Base-by-base conservation (phyloP, 2,888 invertebrate genomes). In the Nysson spinosus region DNA sequence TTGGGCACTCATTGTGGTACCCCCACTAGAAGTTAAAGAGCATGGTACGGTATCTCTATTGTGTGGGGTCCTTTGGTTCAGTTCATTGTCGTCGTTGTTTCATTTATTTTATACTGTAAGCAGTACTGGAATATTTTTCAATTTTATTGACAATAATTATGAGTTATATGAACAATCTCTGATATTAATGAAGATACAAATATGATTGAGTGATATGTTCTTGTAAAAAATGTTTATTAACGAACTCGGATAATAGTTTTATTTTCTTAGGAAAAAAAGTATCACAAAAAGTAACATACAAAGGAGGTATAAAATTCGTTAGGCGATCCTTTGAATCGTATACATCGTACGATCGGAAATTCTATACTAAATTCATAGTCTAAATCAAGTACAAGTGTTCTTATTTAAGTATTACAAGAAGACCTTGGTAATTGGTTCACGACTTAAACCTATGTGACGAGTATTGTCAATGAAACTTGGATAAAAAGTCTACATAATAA, bases 401-500 rank as follows among this genome's bases (percentile, higher is more conserved):
- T 40, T 44, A 24, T 11, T 24, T 39, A 52, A 47, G 39, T 54
- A 32, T 47, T n/a, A n/a, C n/a, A 47, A 56, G 20, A 39, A 46
- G 30, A 54, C 40, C 28, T 35, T 28, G 11, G 19, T 3, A 26
- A 30, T 17, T 34, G 32, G 6, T 30, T 46, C 35, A n/a, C n/a
- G 9, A 20, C 19, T 26, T 57, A 39, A 39, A 43, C 7, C 32
- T 52, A 54, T 12, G 12, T 11, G 30, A 34, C 35, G 61, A 62
- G 42, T 72, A 71, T 72, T 72, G 50, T 71, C 49, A 6, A 52
- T 55, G 16, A 9, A 47, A 54, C 56, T 54, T 60, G 32, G 30
- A 28, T 68, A 69, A 54, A 49, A 61, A 50, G 32, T 57, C 46
- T 68, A 68, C n/a, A 65, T 46, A 66, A 62, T 46, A 54, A 32